Evolutionary conservation across 1,140 invertebrate genomes (phyloP).

Genomic region (Zaprionus lachaisei): DNA sequence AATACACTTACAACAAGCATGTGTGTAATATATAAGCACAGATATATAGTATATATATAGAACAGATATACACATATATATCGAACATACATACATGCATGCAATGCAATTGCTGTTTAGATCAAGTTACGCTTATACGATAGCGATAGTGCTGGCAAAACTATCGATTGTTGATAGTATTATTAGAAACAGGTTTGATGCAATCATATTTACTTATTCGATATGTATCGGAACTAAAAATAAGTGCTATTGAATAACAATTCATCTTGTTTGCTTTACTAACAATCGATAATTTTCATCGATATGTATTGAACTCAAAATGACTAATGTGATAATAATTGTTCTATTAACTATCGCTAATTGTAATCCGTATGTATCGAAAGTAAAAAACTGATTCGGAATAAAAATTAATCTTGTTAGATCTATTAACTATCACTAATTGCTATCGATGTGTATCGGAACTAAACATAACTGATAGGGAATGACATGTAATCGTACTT

Average conservation of each 20-base stretch:
- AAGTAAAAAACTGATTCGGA: too few relatives aligned
- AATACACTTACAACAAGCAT: constrained; percentile 58
- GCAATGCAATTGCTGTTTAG: constrained; percentile 24
- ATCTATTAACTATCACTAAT: too few relatives aligned
- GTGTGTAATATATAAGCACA: constrained; percentile 62
- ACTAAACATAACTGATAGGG: not conserved
- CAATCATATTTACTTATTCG: too few relatives aligned
- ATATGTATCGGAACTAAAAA: not conserved
- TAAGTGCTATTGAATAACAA: too few relatives aligned
- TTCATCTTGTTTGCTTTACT: too few relatives aligned
- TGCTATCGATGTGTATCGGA: too few relatives aligned
- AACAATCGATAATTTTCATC: too few relatives aligned
- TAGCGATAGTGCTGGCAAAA: not conserved
- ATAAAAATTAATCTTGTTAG: too few relatives aligned
- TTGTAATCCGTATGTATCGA: not conserved
- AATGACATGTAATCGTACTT: too few relatives aligned
- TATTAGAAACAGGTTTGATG: too few relatives aligned
- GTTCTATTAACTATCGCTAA: too few relatives aligned
- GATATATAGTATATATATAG: constrained; percentile 46
- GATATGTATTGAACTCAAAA: not conserved
- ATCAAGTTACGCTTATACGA: constrained; percentile 46
- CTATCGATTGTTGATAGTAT: not conserved
- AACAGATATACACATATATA: constrained; percentile 20
- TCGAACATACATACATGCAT: constrained; percentile 53
- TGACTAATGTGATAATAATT: too few relatives aligned